These are phyloP conservation scores for Syngnathus typhle DNA, from an alignment of 2,113 vertebrate species.

Conservation along the genomic window DNA sequence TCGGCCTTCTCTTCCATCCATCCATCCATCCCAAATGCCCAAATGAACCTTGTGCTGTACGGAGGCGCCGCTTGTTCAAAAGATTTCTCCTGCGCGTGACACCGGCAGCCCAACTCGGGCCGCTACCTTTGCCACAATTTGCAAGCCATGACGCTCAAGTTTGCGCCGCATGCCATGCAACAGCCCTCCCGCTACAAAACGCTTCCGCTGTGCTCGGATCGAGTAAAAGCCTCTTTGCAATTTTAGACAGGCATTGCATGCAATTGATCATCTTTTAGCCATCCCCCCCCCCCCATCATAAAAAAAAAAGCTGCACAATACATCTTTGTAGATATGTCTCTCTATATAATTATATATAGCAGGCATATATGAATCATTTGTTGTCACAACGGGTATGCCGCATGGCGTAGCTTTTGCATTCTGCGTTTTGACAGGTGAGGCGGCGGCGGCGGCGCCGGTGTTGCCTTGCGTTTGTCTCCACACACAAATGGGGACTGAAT, in stretches of 20 bases:
- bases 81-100: constrained; percentile 7
- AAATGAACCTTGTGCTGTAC: background rate
- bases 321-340: constrained; percentile 50
- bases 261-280: constrained; percentile 58
- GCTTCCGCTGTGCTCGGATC: constrained; percentile 20
- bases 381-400: constrained; percentile 70
- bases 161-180: background rate
- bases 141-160: background rate
- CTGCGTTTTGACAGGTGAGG: constrained; percentile 79
- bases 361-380: constrained; percentile 18
- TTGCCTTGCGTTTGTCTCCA: constrained; percentile 31
- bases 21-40: too few species aligned
- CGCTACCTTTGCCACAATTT: constrained; percentile 14
- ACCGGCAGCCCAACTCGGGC: background rate
- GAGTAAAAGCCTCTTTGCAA: constrained; percentile 57
- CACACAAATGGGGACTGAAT: background rate
- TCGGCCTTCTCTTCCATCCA: too few species aligned
- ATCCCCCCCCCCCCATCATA: constrained; percentile 12
- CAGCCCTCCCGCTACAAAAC: background rate
- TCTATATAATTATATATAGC: constrained; percentile 31
- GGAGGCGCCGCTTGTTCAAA: constrained; percentile 9
- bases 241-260: constrained; percentile 74
- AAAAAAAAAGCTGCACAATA: constrained; percentile 76
- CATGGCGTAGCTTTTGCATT: constrained; percentile 89
- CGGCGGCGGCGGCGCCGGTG: constrained; percentile 76